Base-by-base conservation (phyloP, 2,797 vertebrate species). In the Artibeus lituratus region DNA sequence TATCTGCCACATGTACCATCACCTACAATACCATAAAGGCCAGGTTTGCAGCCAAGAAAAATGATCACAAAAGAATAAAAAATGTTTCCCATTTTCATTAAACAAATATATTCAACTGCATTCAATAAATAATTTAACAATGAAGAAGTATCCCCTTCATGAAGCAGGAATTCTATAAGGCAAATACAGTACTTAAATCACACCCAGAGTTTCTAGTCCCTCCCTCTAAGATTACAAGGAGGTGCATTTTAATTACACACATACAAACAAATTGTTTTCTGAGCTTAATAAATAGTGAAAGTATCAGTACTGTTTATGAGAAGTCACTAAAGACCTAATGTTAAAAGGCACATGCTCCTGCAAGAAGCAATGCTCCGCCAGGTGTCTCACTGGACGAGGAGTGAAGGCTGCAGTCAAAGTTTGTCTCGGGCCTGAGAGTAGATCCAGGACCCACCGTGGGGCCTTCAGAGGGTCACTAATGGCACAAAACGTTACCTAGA, bases 261-360 rank as follows among this genome's bases (percentile, higher is more conserved):
- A 55, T 37, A 87, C 39, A 67, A n/a, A 65, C 62, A 65, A 65
- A 7, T 42, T 92, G 67, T 84, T 91, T 93, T 87, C 87, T 74
- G 70, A 91, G 80, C 32, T 97, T 89, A 80, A 67, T 65, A 26
- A 93, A 74, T 78, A 96, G 89, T 83, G 24, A 77, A 84, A 95
- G 69, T 19, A 76, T 42, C 22, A 65, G 21, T 83, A 90, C 7
- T 49, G 42, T 44, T 67, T n/a, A 80, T 67, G 21, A 80, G 87
- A 73, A 87, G 85, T 82, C 94, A 78, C 55, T 29, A 62, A 88
- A 62, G 55, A 51, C 32, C 59, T 19, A 74, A 76, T 37, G 26
- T 65, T 37, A 44, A 91, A 67, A 83, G 73, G 87, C 44, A 35
- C 44, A 35, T 22, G n/a, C 39, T 86, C 44, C 22, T 49, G 29